Base-by-base conservation (phyloP, 1,140 invertebrate species). In the Rhyzopertha dominica region DNA sequence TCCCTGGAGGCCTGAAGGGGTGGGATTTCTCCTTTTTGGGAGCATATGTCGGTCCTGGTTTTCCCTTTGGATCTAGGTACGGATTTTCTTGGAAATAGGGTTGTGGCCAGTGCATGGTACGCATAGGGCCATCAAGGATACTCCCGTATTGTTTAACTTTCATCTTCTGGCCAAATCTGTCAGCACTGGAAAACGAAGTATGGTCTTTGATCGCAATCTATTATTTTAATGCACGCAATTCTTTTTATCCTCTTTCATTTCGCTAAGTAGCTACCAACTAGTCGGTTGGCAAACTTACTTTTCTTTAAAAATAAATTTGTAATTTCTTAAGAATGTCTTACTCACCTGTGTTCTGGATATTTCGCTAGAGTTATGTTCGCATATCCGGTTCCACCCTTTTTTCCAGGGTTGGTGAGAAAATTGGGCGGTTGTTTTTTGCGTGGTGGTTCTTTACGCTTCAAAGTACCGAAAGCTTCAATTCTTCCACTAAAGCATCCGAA, bases 331-430 rank as follows among this genome's bases (percentile, higher is more conserved):
- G 17, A 12, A 41, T 23, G 37, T 36, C 13, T 19, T 47, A 44
- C 34, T 43, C 55, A 66, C 63, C 49, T 47, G 34, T 66, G 58
- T 34, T 44, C 39, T 3, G 65, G 65, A 53, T 65, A 68, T 38
- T 58, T 59, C 43, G 50, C 54, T 3, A 68, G 9, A 24, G 56
- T 55, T 17, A 64, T 65, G 51, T 67, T 47, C 4, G 49, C 58
- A 53, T 66, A 68, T 14, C 65, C 66, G 26, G 51, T 55, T 23
- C 65, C 66, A 1, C 66, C 65, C 41, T 61, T 54, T 47, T 64
- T 65, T 17, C 31, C 47, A 12, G 58, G 61, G 53, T 44, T 58
- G 4, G 58, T 57, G 1, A 59, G 5, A 7, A 60, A 42, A 45
- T 64, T 63, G 12, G 28, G 28, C 24, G 20, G 16, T 28, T 42